Evolutionary conservation across 2,113 vertebrate genomes (phyloP).

Genomic region (Tragelaphus imberbis): DNA sequence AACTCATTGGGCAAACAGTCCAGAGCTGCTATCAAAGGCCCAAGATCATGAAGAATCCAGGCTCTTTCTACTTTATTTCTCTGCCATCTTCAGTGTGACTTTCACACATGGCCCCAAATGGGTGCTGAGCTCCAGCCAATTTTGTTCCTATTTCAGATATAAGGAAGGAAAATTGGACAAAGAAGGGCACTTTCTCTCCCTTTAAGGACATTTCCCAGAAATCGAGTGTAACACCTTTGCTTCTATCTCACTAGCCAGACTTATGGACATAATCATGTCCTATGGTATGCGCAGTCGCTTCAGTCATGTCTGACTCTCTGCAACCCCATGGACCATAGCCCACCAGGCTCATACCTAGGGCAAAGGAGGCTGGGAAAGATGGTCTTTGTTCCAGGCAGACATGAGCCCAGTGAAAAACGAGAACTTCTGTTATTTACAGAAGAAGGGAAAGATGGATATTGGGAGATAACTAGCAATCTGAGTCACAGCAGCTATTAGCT

Average conservation of each 20-base stretch:
- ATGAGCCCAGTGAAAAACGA: not conserved
- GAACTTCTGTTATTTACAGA: not conserved
- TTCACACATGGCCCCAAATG: not conserved
- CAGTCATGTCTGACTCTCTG: not conserved
- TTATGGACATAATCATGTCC: not conserved
- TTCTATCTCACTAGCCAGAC: not conserved
- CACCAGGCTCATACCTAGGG: not conserved
- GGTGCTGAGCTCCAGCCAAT: not conserved
- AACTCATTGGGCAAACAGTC: not conserved
- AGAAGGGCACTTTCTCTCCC: not conserved
- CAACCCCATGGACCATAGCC: not conserved
- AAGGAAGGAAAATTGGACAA: not conserved
- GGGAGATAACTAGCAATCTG: not conserved
- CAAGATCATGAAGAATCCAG: not conserved
- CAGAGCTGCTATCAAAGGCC: not conserved
- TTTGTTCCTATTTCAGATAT: not conserved
- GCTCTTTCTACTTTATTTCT: not conserved
- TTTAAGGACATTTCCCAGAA: not conserved
- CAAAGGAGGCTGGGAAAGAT: not conserved
- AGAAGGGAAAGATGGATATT: not conserved
- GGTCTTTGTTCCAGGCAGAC: not conserved
- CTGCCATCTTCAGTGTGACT: not conserved
- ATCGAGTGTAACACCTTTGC: not conserved
- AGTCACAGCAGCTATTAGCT: not conserved
- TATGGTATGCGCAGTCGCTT: not conserved